Evolutionary conservation across 2,888 invertebrate species (phyloP), one percentile per base, ranked within the genome.

Genomic region (Oscheius sp.): DNA sequence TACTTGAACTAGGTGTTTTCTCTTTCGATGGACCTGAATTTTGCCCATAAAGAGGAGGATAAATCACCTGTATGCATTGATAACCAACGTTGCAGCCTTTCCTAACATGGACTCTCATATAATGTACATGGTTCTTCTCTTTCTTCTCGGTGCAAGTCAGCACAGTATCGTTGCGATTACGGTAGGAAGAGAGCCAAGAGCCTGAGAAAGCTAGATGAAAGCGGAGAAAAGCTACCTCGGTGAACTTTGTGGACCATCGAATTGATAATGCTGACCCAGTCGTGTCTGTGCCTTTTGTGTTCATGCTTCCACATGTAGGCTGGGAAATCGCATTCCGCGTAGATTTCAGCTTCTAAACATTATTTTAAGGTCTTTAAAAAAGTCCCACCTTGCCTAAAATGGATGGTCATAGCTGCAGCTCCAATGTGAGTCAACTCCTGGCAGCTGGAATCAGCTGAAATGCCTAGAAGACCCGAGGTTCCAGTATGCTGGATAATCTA

Each of bases 371-470:
- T 57, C 20, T 53, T 53, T 53, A 17, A 31, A n/a, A 12, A 4
- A 15, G 15, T 20, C 23, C 12, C 50, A 69, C 73, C 76, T 72
- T 77, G 77, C 31, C 69, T 46, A 64, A 64, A 77, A 17, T 73
- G 70, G 10, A 77, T 57, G 15, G 73, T 73, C 8, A 71, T 74
- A 0, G 77, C 68, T 1, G 77, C 74, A 15, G 74, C 74, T 39
- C 73, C 75, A 27, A 77, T 70, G 29, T 75, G 70, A 0, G 73
- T 77, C 20, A 77, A 42, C 52, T 77, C 77, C 37, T 77, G 77
- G 42, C 77, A 77, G 3, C 75, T 71, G 12, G 74, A 68, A 31
- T 77, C 77, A n/a, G 77, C 77, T 3, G 77, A 77, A 27, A 73
- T 71, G 12, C 77, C 77, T n/a, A 77, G 58, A 10, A 70, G 37